A percentile compares a stretch with the other conserved stretches of the same genome.
Conservation (phyloP, 2,113 vertebrate genomes). For the Girardinichthys multiradiatus region DNA sequence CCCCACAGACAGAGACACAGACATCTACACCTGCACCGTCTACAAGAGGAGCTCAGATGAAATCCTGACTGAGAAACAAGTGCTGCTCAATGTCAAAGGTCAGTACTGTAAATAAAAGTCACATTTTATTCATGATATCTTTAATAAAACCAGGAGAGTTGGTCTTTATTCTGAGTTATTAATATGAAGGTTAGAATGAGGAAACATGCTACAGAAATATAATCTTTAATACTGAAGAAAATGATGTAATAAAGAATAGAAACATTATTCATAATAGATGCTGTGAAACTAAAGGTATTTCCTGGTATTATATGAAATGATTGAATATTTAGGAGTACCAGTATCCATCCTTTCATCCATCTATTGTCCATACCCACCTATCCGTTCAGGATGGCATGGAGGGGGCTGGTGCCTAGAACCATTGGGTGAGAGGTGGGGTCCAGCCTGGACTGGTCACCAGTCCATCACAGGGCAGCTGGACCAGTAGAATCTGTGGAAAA, state of each 20-base stretch:
- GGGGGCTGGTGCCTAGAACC: neutral
- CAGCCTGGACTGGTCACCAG: neutral
- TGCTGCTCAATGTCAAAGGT: neutral
- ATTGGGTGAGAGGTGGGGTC: neutral
- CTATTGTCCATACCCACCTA: too few relatives aligned
- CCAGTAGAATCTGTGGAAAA: neutral
- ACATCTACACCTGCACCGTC: neutral
- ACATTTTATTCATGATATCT: neutral
- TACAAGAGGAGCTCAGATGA: rapidly evolving
- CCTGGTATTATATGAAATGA: neutral
- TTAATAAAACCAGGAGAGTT: too few relatives aligned
- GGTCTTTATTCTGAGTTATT: too few relatives aligned
- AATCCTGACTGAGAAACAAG: neutral
- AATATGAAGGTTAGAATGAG: too few relatives aligned
- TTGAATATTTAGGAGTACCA: neutral
- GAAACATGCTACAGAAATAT: neutral
- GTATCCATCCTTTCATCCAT: neutral
- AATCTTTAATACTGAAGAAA: neutral
- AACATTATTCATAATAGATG: neutral
- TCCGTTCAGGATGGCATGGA: too few relatives aligned
- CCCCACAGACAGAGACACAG: neutral
- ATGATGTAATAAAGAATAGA: neutral
- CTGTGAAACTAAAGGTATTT: neutral
- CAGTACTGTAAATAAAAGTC: neutral
- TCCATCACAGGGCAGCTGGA: neutral